phyloP scores from a whole-genome alignment of 2,888 invertebrate species.

The Kuschelorhynchus macadamiae region DNA sequence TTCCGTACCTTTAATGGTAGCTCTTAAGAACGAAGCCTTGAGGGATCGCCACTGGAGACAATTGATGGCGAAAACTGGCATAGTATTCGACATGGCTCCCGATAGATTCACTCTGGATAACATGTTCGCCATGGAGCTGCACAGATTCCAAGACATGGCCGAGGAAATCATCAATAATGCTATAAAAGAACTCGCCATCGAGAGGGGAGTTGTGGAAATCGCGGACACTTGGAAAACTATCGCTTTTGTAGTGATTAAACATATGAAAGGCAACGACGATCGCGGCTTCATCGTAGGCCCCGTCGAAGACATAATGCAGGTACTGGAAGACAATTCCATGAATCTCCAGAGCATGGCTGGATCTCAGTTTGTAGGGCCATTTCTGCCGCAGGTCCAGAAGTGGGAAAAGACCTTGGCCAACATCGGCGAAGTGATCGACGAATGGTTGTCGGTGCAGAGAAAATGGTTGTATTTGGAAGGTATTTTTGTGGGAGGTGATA shows the following conservation, averaged over 20 bases:
- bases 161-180: conserved; percentile 90
- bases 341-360: conserved; percentile 92
- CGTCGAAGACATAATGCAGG: conserved; percentile 85
- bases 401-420: conserved; percentile 88
- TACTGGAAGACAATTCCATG: conserved; percentile 91
- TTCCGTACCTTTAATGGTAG: conserved; percentile 90
- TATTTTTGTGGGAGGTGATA: conserved; percentile 92
- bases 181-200: conserved; percentile 91
- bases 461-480: conserved; percentile 95
- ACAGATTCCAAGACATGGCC: conserved; percentile 87
- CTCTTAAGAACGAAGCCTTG: conserved; percentile 91
- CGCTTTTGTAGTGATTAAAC: conserved; percentile 76
- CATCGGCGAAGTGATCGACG: conserved; percentile 89
- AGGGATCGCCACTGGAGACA: conserved; percentile 92
- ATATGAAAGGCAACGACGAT: conserved; percentile 82
- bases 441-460: conserved; percentile 88
- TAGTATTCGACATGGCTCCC: conserved; percentile 85
- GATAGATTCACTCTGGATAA: conserved; percentile 89
- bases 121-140: conserved; percentile 93
- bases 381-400: conserved; percentile 84
- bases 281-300: conserved; percentile 84
- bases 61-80: conserved; percentile 87
- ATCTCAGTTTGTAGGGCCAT: conserved; percentile 92
- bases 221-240: conserved; percentile 81
- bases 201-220: conserved; percentile 88